Conservation (phyloP, 2,113 vertebrate genomes). For the Chiloscyllium plagiosum region DNA sequence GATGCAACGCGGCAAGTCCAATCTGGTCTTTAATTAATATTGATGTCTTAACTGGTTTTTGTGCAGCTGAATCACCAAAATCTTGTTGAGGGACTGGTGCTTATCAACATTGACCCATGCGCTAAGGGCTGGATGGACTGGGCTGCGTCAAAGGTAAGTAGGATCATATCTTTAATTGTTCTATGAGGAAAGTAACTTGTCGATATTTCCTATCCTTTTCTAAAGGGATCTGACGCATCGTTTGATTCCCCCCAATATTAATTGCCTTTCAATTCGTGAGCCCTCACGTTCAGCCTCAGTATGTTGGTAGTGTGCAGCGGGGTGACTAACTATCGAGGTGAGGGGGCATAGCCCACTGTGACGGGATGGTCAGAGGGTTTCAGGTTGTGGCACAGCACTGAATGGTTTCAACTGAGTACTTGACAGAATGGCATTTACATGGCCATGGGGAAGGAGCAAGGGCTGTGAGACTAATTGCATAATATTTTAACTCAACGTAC, state of each 20-base stretch:
- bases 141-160: conserved; percentile 84
- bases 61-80: conserved; percentile 75
- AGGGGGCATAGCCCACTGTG: not conserved
- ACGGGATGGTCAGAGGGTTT: not conserved
- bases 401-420: too few relatives aligned
- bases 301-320: not conserved
- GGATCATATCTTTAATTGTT: not conserved
- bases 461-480: too few relatives aligned
- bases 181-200: not conserved
- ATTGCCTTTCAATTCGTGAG: not conserved
- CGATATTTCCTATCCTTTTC: not conserved
- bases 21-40: not conserved
- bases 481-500: too few relatives aligned
- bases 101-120: conserved; percentile 90
- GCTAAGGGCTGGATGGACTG: conserved; percentile 96
- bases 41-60: not conserved
- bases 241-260: not conserved
- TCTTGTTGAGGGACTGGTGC: conserved; percentile 85
- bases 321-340: not conserved
- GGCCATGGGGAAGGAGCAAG: too few relatives aligned
- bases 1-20: not conserved
- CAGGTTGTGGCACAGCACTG: not conserved
- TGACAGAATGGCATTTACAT: too few relatives aligned
- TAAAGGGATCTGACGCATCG: not conserved
- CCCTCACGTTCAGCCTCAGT: not conserved